A percentile compares a stretch with the other conserved stretches of the same genome.
These are phyloP conservation scores for Trichogramma evanescens DNA, from an alignment of 2,888 invertebrate genomes.

Conservation along the genomic window DNA sequence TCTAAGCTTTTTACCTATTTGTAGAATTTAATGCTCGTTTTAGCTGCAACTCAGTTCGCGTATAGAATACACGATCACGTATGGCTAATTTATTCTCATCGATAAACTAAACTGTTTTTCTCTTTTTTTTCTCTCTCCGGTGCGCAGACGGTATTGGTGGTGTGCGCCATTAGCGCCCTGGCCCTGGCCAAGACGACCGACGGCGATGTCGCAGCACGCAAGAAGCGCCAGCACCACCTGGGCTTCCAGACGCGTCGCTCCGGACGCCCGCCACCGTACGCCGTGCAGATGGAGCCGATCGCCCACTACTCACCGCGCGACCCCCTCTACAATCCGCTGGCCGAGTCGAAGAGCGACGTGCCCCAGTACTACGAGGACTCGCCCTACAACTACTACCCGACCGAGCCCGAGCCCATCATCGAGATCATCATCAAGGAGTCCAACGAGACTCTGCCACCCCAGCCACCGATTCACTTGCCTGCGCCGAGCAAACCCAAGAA, in stretches of 20 bases:
- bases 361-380: slow-evolving; percentile 34
- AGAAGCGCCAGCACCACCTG: slow-evolving; percentile 41
- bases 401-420: slow-evolving; percentile 81
- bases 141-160: slow-evolving; percentile 16
- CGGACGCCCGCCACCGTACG: slow-evolving; percentile 60
- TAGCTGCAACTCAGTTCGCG: no score
- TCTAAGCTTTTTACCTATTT: no score
- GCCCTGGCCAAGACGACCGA: slow-evolving; percentile 33
- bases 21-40: no score
- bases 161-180: slow-evolving; percentile 21
- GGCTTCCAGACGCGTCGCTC: slow-evolving; percentile 34
- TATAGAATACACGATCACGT: no score
- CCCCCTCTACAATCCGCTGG: slow-evolving; percentile 62
- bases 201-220: slow-evolving; percentile 26
- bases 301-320: slow-evolving; percentile 74
- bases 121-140: background rate
- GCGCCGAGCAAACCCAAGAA: slow-evolving; percentile 53
- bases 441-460: slow-evolving; percentile 69
- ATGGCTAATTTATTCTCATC: no score
- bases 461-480: slow-evolving; percentile 50
- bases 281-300: slow-evolving; percentile 74
- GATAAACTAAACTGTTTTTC: no score
- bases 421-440: slow-evolving; percentile 89
- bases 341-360: slow-evolving; percentile 49
- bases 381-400: slow-evolving; percentile 39